Conservation (phyloP, 1,140 invertebrate genomes). For the Psilanteris sp. region DNA sequence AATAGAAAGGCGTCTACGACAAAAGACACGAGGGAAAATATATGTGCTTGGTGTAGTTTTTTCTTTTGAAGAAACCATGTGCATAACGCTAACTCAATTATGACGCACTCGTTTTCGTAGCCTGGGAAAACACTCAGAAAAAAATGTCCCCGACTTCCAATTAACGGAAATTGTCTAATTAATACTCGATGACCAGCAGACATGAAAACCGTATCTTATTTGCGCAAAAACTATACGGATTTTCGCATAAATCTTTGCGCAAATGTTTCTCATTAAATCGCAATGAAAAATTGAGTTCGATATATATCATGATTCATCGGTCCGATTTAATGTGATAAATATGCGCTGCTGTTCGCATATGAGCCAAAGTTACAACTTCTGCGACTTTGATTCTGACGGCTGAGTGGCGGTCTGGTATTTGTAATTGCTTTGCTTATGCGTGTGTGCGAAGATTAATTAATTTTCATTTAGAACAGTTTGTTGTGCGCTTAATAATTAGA, state of each 20-base stretch:
- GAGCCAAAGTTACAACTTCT: slow-evolving; percentile 17
- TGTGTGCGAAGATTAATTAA: slow-evolving; percentile 12
- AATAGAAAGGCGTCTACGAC: slow-evolving; percentile 38
- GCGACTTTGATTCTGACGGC: slow-evolving; percentile 38
- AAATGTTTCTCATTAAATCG: slow-evolving; percentile 39
- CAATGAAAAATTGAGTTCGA: slow-evolving; percentile 19
- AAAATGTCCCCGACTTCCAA: slow-evolving; percentile 77
- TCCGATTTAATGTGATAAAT: slow-evolving; percentile 55
- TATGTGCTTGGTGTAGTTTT: slow-evolving; percentile 33
- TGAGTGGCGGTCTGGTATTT: slow-evolving; percentile 62
- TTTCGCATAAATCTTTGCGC: slow-evolving; percentile 10
- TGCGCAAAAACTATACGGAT: slow-evolving; percentile 1
- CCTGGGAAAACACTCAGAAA: slow-evolving; percentile 75
- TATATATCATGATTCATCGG: slow-evolving; percentile 35
- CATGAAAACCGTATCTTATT: slow-evolving; percentile 34
- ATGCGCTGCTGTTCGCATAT: slow-evolving; percentile 2
- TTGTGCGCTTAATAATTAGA: no score
- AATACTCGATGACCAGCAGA: slow-evolving; percentile 69
- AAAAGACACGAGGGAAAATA: slow-evolving; percentile 51
- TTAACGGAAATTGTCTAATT: slow-evolving; percentile 80
- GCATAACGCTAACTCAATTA: slow-evolving; percentile 78
- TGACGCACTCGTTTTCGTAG: slow-evolving; percentile 78
- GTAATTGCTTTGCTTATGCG: slow-evolving; percentile 42
- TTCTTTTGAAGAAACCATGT: slow-evolving; percentile 61
- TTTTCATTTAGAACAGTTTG: slow-evolving; percentile 5